Conservation (phyloP, 1,140 invertebrate species). For the Drosophila kikkawai region DNA sequence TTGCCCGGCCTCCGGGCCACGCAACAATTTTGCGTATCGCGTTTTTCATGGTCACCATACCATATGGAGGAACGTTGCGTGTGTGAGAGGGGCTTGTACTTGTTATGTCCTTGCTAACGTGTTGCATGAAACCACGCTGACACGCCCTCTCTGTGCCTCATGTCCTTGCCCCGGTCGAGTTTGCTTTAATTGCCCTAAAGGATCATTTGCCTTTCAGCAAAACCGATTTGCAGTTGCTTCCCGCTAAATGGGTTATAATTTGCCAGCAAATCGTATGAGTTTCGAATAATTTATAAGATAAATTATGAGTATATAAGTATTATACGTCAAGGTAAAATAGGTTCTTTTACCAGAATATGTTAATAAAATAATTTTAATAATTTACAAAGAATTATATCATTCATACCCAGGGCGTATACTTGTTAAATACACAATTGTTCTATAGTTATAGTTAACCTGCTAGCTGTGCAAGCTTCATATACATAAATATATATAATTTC, state of each 20-base stretch:
- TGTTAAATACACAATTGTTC: not conserved
- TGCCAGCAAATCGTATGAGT: not conserved
- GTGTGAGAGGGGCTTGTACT: constrained; percentile 22
- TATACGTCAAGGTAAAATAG: no score
- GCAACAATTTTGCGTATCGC: constrained; percentile 44
- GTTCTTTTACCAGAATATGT: not conserved
- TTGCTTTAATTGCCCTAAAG: constrained; percentile 32
- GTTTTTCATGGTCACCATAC: constrained; percentile 40
- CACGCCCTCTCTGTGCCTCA: not conserved
- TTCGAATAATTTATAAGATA: not conserved
- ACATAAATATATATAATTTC: constrained; percentile 14
- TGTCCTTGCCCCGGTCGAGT: not conserved
- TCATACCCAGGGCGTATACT: no score
- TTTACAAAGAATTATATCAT: not conserved
- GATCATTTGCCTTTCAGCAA: not conserved
- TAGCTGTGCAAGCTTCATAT: not conserved
- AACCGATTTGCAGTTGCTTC: constrained; percentile 14
- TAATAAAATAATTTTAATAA: not conserved
- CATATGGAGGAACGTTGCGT: constrained; percentile 17
- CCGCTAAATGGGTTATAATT: not conserved
- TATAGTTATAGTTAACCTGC: not conserved
- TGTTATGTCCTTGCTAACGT: constrained; percentile 44
- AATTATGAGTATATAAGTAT: not conserved
- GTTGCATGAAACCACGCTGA: constrained; percentile 31
- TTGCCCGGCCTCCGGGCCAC: constrained; percentile 22